These are phyloP conservation scores for Neodiprion pinetum DNA, from an alignment of 1,140 invertebrate species.

Conservation along the genomic window DNA sequence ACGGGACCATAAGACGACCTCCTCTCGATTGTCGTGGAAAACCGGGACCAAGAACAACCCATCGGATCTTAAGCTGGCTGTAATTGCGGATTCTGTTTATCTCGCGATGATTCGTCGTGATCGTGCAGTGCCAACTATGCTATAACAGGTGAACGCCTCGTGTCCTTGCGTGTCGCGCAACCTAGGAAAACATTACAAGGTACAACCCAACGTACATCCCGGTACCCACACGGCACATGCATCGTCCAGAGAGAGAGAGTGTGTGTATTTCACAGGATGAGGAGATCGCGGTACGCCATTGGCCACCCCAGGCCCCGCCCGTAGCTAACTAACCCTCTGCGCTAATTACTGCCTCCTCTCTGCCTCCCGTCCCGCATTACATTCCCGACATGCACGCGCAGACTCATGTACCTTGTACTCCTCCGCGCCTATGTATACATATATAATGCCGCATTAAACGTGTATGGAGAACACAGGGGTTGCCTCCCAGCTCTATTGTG, in stretches of 20 bases:
- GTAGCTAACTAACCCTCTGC: conserved; percentile 55
- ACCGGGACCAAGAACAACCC: no score
- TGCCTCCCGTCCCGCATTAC: not conserved
- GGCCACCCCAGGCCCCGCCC: conserved; percentile 50
- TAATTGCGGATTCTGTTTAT: no score
- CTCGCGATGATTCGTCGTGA: no score
- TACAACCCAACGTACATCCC: no score
- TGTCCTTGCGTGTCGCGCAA: no score
- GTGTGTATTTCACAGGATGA: not conserved
- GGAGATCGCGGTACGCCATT: conserved; percentile 39
- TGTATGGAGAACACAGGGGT: not conserved
- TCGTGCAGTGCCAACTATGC: no score
- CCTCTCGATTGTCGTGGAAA: no score
- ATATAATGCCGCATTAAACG: not conserved
- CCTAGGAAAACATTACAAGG: no score
- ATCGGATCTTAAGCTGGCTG: no score
- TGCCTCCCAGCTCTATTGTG: not conserved
- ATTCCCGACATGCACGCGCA: not conserved
- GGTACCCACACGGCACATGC: no score
- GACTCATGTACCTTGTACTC: conserved; percentile 34
- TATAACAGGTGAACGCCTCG: no score
- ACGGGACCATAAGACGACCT: no score
- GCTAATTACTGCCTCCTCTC: conserved; percentile 45
- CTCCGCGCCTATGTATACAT: conserved; percentile 20
- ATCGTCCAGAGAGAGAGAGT: not conserved